Conservation (phyloP, 2,888 invertebrate species). For the Quadroppia sp. region DNA sequence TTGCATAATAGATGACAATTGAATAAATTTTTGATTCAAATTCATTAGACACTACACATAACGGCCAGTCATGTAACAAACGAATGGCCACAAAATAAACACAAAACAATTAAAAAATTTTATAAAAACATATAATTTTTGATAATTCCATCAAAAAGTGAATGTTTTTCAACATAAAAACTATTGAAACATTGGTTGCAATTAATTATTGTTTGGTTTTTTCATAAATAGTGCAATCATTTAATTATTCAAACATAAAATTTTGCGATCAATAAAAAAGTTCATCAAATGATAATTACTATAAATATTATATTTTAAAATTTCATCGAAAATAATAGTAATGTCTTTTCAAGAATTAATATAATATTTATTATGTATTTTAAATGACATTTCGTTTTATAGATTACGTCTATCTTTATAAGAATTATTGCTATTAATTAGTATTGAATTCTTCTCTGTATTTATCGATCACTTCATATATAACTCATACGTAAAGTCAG, state of each 20-base stretch:
- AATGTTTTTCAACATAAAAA: background rate
- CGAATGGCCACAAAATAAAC: too few species aligned
- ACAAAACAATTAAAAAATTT: too few species aligned
- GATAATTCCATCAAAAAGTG: background rate
- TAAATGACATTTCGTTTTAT: background rate
- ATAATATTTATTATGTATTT: background rate
- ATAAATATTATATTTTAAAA: background rate
- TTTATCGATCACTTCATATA: background rate
- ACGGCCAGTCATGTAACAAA: too few species aligned
- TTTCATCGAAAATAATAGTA: background rate
- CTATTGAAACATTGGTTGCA: background rate
- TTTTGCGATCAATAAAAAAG: background rate
- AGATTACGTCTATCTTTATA: background rate
- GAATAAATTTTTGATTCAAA: too few species aligned
- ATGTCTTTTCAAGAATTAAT: background rate
- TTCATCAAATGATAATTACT: background rate
- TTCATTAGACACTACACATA: too few species aligned
- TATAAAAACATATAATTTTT: too few species aligned
- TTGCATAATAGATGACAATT: too few species aligned
- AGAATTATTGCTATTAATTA: background rate
- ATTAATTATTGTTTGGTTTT: background rate
- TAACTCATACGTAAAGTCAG: background rate
- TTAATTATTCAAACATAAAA: background rate
- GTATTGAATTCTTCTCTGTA: background rate
- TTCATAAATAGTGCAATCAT: background rate